Evolutionary conservation across 2,797 vertebrate genomes (phyloP).

Genomic region (Apodemus agrarius): DNA sequence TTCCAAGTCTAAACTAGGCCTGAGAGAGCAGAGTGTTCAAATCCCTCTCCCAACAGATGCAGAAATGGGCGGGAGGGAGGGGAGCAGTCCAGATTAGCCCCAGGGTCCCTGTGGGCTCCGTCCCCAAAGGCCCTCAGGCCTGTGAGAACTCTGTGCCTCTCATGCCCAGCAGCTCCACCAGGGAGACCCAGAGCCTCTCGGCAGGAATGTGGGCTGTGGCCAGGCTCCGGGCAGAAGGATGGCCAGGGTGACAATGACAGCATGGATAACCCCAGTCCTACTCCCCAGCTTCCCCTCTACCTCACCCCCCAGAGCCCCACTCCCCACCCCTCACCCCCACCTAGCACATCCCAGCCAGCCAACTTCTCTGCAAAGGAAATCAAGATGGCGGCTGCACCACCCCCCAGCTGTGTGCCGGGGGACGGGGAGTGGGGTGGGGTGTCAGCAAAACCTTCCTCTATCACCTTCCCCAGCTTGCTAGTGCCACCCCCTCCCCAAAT

Average conservation of each 20-base stretch:
- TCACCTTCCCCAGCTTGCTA: background rate
- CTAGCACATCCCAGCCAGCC: background rate
- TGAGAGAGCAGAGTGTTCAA: background rate
- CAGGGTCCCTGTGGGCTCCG: background rate
- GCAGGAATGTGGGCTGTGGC: slow-evolving; percentile 73
- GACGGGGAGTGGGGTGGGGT: background rate
- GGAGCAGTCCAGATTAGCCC: background rate
- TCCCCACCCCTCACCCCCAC: background rate
- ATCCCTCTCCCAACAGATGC: background rate
- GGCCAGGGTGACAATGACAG: slow-evolving; percentile 40
- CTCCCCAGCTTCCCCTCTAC: background rate
- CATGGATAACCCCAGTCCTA: background rate
- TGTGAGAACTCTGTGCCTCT: slow-evolving; percentile 76
- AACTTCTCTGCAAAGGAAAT: background rate
- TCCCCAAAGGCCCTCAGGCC: slow-evolving; percentile 54
- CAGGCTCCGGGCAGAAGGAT: slow-evolving; percentile 68
- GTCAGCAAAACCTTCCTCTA: background rate
- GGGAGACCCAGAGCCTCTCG: slow-evolving; percentile 61
- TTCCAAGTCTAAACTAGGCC: background rate
- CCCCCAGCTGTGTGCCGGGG: too few species aligned
- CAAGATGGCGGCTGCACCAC: background rate
- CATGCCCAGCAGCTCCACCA: slow-evolving; percentile 72
- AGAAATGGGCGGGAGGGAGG: background rate
- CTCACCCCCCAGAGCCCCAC: background rate
- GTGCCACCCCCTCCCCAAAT: background rate